Base-by-base conservation (phyloP, 2,113 vertebrate species). In the Cercocebus atys region DNA sequence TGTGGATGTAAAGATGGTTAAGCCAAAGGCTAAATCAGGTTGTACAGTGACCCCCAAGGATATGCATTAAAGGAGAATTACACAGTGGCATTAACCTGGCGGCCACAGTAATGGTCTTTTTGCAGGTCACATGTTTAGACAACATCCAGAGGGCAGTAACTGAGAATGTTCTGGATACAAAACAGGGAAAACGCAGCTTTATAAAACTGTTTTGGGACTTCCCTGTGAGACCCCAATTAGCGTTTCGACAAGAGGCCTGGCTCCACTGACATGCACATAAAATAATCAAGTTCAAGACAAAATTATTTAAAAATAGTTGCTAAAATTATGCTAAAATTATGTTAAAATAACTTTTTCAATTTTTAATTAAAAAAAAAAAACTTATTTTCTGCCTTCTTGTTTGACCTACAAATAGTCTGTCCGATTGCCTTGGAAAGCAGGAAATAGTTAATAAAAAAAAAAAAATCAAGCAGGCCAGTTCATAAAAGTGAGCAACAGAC, bases 401-500 rank as follows among this genome's bases (percentile, higher is more conserved):
- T 95, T 50, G 55, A 50, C 52, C 80, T 87, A 82, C 93, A 84
- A 97, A 79, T 50, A 95, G 70, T 80, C 90, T 96, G 32, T 83
- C 82, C 93, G 80, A 81, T 72, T 90, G 61, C 92, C 66, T 95
- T 97, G 59, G 75, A 98, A 97, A 96, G 95, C 94, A 98, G 96
- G 97, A 98, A 98, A 98, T 55, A 64, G 96, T 98, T 98, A 98
- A 98, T 96, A 93, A 96, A 98, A 97, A 72, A 35, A n/a, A 85
- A 90, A 96, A 95, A 78, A 94, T 72, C 66, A 97, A 94, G 93
- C 94, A 96, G 90, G 84, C 81, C 85, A 97, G 96, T 98, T 96
- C 97, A 93, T 98, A 98, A 98, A 98, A 97, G 78, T 94, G 84
- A 82, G 94, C 85, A 98, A 93, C 97, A 98, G 97, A 98, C 94